Base-by-base conservation (phyloP, 2,888 invertebrate species). In the Acrobasis consociella region DNA sequence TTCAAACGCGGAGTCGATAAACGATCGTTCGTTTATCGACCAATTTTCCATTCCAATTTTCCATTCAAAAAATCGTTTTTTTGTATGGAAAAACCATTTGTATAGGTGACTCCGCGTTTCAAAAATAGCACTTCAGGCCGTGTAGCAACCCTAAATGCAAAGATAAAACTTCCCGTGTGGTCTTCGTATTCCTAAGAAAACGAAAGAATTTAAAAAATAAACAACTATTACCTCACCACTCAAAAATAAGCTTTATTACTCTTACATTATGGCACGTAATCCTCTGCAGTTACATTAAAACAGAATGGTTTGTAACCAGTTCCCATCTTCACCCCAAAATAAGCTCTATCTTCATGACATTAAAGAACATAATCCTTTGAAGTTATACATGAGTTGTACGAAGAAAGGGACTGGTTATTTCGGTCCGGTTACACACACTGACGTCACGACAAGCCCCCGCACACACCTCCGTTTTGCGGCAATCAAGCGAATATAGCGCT, bases 391-490 rank as follows among this genome's bases (percentile, higher is more conserved):
- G 5, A 46, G 42, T 42, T 46, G 13, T 31, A n/a, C 2, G 42
- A 13, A n/a, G n/a, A n/a, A 13, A 46, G 16, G 11, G 39, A 39
- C 15, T 55, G 55, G 53, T 13, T 53, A 51, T 52, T 46, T 38
- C 59, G 62, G 66, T 46, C 13, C 16, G n/a, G 55, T 42, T 15
- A 58, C 60, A 37, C 59, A 62, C 62, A 39, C 15, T 67, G 66
- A 75, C 76, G 76, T 77, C 76, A 76, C 13, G 67, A 51, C 76
- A 66, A 70, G 75, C 74, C 75, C 66, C 69, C 64, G 66, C 69
- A 67, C 77, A 77, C 77, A 74, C 77, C 77, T 77, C 72, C 70
- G 53, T 42, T 37, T 15, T 0, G 11, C 59, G 60, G 53, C 49
- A 39, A 55, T 39, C 9, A 9, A 55, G 38, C 55, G 39, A 10